Conservation (phyloP, 2,797 vertebrate genomes). For the Dromococcyx pavoninus region DNA sequence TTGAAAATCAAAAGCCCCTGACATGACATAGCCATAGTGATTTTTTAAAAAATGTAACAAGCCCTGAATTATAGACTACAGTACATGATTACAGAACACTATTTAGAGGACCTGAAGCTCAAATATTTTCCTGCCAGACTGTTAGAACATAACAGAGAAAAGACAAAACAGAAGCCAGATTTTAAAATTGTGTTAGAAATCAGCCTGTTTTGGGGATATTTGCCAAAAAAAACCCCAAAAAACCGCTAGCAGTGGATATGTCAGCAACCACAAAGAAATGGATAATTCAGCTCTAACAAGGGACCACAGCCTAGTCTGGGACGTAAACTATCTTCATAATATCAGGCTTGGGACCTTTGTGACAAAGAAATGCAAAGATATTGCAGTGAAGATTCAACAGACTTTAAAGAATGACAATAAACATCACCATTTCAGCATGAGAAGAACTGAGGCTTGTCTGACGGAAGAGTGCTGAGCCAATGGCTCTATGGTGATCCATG, state of each 20-base stretch:
- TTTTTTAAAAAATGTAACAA: not conserved
- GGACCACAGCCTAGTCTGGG: not conserved
- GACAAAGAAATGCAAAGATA: not conserved
- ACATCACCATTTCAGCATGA: not conserved
- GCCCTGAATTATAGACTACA: not conserved
- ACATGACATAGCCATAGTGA: not conserved
- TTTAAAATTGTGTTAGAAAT: not conserved
- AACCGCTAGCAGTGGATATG: not conserved
- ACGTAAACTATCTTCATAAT: not conserved
- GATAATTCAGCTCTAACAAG: not conserved
- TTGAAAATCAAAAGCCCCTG: not conserved
- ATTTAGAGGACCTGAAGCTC: not conserved
- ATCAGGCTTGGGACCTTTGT: not conserved
- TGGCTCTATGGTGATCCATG: not conserved
- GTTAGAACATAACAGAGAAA: not conserved
- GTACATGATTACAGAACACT: fast-evolving
- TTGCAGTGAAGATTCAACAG: not conserved
- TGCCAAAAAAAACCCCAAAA: not conserved
- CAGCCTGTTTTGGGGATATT: not conserved
- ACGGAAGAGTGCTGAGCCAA: not conserved
- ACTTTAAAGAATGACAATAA: not conserved
- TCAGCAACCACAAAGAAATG: not conserved
- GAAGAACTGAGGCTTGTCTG: not conserved
- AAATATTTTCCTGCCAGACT: not conserved
- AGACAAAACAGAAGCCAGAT: not conserved